These are phyloP conservation scores for Ischnus inquisitorius DNA, from an alignment of 2,888 invertebrate genomes.

Conservation along the genomic window DNA sequence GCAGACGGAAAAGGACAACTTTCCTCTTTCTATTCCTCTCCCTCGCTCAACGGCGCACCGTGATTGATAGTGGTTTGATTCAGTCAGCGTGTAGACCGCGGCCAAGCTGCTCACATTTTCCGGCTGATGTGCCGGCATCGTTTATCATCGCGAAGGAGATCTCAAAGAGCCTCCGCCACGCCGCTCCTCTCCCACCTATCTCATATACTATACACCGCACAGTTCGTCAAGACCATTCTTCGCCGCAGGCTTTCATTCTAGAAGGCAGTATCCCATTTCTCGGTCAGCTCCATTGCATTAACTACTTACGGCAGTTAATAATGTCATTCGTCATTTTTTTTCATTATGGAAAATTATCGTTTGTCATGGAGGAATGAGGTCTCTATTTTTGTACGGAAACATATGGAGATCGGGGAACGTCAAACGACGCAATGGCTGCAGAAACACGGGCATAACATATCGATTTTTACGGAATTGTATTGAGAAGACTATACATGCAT, in stretches of 20 bases:
- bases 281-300: no score
- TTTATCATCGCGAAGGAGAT: slow-evolving; percentile 78
- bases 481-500: background rate
- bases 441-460: background rate
- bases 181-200: slow-evolving; percentile 9
- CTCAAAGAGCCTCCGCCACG: slow-evolving; percentile 43
- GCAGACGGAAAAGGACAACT: slow-evolving; percentile 57
- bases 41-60: slow-evolving; percentile 38
- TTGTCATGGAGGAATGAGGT: background rate
- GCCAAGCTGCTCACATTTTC: slow-evolving; percentile 79
- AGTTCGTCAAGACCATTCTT: slow-evolving; percentile 8
- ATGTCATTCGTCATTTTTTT: no score
- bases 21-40: slow-evolving; percentile 38
- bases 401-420: background rate
- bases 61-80: slow-evolving; percentile 83
- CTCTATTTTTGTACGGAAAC: background rate
- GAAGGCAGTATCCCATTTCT: no score
- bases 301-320: no score
- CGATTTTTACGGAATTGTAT: background rate
- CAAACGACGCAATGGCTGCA: background rate
- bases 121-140: slow-evolving; percentile 79
- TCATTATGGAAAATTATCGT: no score
- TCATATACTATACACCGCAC: background rate
- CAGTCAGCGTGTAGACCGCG: slow-evolving; percentile 77
- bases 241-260: no score